phyloP scores from a whole-genome alignment of 2,888 invertebrate genomes.

The Brachyopa scutellaris region DNA sequence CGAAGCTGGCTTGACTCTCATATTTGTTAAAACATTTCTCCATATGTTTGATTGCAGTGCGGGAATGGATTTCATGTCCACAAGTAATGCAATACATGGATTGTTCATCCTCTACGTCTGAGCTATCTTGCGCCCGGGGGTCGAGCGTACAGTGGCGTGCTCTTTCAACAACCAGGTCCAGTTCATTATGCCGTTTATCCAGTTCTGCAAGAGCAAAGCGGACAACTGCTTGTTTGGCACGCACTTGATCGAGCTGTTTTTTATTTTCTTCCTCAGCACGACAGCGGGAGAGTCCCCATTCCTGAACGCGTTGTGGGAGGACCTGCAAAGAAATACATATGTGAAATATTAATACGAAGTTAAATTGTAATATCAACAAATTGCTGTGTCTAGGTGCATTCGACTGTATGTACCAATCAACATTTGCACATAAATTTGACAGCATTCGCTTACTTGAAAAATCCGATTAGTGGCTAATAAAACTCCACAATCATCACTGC shows the following conservation, averaged over 20 bases:
- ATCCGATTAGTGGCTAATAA: conserved; percentile 93
- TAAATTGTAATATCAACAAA: too few relatives aligned
- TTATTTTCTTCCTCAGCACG: conserved; percentile 92
- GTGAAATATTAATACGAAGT: too few relatives aligned
- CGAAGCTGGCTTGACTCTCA: conserved; percentile 98
- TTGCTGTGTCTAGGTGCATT: too few relatives aligned
- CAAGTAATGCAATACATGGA: conserved; percentile 98
- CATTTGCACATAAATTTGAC: too few relatives aligned
- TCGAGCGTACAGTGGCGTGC: conserved; percentile 89
- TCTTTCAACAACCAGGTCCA: conserved; percentile 91
- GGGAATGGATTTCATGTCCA: conserved; percentile 96
- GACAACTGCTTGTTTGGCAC: conserved; percentile 90
- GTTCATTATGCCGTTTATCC: conserved; percentile 88
- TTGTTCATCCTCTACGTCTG: conserved; percentile 85
- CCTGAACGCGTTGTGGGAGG: conserved; percentile 94
- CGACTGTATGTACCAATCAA: too few relatives aligned
- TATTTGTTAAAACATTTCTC: conserved; percentile 99
- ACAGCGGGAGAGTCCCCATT: conserved; percentile 94
- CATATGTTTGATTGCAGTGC: conserved; percentile 97
- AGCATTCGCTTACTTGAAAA: conserved; percentile 84
- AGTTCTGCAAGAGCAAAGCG: conserved; percentile 90
- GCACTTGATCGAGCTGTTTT: conserved; percentile 87
- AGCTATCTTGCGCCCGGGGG: conserved; percentile 84
- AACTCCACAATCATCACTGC: conserved; percentile 95
- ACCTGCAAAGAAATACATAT: conserved; percentile 80